Base-by-base conservation (phyloP, 30 jellyfish, hydroid and myxozoan species). In the Pseudorhiza aurosa region DNA sequence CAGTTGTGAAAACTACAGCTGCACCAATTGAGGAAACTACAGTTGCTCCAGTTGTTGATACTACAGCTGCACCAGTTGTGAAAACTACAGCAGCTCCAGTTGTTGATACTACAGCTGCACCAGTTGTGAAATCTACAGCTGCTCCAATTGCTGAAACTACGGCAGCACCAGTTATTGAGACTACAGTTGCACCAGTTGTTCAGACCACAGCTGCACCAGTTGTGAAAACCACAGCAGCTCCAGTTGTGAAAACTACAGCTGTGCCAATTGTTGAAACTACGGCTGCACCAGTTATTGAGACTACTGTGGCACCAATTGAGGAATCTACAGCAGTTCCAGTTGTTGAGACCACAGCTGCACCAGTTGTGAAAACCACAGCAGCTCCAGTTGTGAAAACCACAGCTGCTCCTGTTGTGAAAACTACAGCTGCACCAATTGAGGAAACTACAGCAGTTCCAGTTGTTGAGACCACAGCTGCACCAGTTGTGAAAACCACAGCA, bases 181-280 rank as follows among this genome's bases (percentile, higher is more conserved):
- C 86, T 0, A 76, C 79, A 0, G 65, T 71, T 53, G 71, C 81
- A 24, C 83, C 91, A 53, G 79, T 45, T 36, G 59, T 60, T 17
- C 84, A 60, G 63, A 64, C 83, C 1, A 79, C 91, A 0, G 76
- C 73, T 39, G 84, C 72, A 9, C 91, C 91, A 31, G 84, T 44
- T 31, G 72, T 60, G 0, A 76, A 79, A 79, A 64, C 83, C 17
- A 79, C 91, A 0, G 91, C 65, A 36, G 91, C 83, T 37, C 91
- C 91, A 31, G 91, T 60, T 45, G 91, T 51, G 1, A 81, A 31
- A 57, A 56, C 88, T 15, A 56, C 79, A n/a, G 26, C 76, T 25
- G 85, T 44, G 4, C 45, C 69, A 18, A 15, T 57, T 28, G 71
- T 42, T 1, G 85, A 19, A 18, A 71, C 85, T 1, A 40, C 85